phyloP scores from a whole-genome alignment of 2,888 invertebrate genomes.

The Hoplodrina blanda region DNA sequence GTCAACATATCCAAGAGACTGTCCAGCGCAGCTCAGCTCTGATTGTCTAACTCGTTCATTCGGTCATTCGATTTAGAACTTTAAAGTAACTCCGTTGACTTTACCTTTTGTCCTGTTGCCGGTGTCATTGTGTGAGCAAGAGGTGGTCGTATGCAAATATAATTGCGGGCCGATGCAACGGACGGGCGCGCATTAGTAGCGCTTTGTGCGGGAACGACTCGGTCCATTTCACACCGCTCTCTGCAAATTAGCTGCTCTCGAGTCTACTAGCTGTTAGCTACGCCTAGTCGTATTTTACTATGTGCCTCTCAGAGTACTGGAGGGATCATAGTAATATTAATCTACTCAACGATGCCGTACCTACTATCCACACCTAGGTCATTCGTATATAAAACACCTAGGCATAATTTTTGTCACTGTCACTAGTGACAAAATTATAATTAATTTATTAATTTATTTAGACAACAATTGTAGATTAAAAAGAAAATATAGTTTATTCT shows the following conservation, averaged over 20 bases:
- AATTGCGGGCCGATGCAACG: slow-evolving; percentile 83
- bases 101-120: slow-evolving; percentile 72
- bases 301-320: slow-evolving; percentile 53
- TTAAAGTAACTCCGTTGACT: slow-evolving; percentile 68
- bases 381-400: too few species aligned
- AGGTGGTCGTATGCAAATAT: slow-evolving; percentile 87
- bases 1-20: slow-evolving; percentile 23
- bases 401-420: too few species aligned
- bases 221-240: slow-evolving; percentile 86
- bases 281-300: slow-evolving; percentile 71
- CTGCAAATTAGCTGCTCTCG: slow-evolving; percentile 83
- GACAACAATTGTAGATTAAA: too few species aligned
- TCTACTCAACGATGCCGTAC: too few species aligned
- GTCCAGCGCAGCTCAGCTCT: slow-evolving; percentile 38
- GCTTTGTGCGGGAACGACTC: slow-evolving; percentile 86
- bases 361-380: too few species aligned
- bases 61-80: slow-evolving; percentile 56
- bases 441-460: too few species aligned
- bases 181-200: slow-evolving; percentile 84
- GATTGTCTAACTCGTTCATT: slow-evolving; percentile 57
- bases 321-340: slow-evolving; percentile 38
- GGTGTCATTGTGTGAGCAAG: slow-evolving; percentile 72
- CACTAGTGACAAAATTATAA: too few species aligned
- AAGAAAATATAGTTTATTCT: too few species aligned
- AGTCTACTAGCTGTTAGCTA: slow-evolving; percentile 70